Percentiles rank a stretch among this genome's conserved stretches.
Conservation (phyloP, 2,888 invertebrate species). For the Eulithis prunata region DNA sequence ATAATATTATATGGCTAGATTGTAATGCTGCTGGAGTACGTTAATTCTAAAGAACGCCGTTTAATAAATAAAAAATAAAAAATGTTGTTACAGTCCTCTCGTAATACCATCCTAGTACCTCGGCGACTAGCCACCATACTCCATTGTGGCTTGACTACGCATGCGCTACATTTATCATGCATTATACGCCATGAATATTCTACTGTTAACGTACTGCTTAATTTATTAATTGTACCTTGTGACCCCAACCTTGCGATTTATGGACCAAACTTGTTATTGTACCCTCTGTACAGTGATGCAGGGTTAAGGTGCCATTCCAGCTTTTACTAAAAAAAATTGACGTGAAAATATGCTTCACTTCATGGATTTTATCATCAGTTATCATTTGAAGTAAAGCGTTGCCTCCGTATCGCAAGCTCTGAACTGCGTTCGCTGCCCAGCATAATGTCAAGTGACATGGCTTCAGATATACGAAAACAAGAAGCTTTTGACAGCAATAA, state of each 20-base stretch:
- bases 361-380: too few species aligned
- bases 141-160: constrained; percentile 60
- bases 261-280: constrained; percentile 61
- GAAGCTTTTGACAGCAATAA: too few species aligned
- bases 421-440: too few species aligned
- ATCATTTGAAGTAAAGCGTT: too few species aligned
- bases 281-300: constrained; percentile 26
- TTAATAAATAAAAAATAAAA: background rate
- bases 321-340: background rate
- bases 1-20: too few species aligned
- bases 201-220: constrained; percentile 68
- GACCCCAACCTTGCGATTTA: constrained; percentile 65
- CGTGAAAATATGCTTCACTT: too few species aligned
- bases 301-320: constrained; percentile 20
- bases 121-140: constrained; percentile 10
- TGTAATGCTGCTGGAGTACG: too few species aligned
- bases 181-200: constrained; percentile 78
- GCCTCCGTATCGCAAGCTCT: too few species aligned
- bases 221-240: constrained; percentile 74
- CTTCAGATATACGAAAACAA: too few species aligned
- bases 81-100: background rate
- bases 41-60: too few species aligned
- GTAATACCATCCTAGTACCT: constrained; percentile 9
- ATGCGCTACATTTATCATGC: constrained; percentile 76
- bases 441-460: too few species aligned